Evolutionary conservation across 2,888 invertebrate genomes (phyloP), one percentile per base, ranked within the genome.

Genomic region (Axea sp.): DNA sequence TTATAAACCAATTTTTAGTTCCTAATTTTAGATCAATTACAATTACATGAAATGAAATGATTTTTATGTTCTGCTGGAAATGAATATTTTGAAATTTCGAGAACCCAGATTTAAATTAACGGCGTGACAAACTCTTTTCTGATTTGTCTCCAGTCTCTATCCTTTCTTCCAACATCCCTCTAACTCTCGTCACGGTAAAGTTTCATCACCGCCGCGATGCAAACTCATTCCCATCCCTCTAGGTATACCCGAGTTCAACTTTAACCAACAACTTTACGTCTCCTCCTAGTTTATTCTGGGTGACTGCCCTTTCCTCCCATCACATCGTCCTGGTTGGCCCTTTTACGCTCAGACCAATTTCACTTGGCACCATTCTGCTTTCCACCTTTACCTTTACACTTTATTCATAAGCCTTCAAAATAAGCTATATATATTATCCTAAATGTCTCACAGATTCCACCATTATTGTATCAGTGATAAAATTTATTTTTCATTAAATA

Each of bases 271-370:
- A 86, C 84, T 87, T 86, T 84, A 78, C 82, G 81, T 85, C 85
- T 84, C 82, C 84, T 85, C 82, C 86, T 86, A 86, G 86, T 86
- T 87, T 87, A 87, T 86, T 87, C 86, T 84, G 85, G 76, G 83
- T 85, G 85, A 85, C 84, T 85, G 85, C 85, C 84, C 83, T 85
- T 84, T 86, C 85, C 83, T 83, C 82, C 86, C 82, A 82, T 84
- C 84, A 77, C 77, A 69, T 77, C 79, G 78, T 72, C 78, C 80
- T 68, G 79, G 76, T 76, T 78, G 76, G 76, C 73, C 79, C 77
- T 73, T 77, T 69, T 60, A 64, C 73, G 57, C 59, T 65, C 80
- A 78, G 78, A 83, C 81, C 83, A 82, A 85, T 86, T 85, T 84
- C 80, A 80, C 77, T 79, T 82, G 80, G 82, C 82, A 77, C 81